Evolutionary conservation across 1,140 invertebrate species (phyloP).

Genomic region (Cherax destructor): DNA sequence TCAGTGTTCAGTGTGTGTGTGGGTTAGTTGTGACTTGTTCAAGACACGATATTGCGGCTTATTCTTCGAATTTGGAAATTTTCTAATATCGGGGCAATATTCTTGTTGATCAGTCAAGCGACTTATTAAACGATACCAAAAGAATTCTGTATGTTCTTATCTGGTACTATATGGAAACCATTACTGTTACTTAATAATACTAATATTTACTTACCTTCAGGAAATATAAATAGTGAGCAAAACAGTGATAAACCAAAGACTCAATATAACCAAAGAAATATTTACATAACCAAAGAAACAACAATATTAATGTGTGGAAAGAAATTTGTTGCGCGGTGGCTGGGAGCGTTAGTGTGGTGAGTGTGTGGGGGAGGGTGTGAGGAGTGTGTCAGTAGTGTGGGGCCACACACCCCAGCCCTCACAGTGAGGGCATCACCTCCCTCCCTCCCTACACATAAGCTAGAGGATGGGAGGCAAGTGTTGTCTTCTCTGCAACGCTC

Average conservation of each 20-base stretch:
- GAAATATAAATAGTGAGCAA: neutral
- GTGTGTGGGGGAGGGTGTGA: neutral
- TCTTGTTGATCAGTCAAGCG: no score
- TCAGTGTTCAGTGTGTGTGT: no score
- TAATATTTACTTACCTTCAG: neutral
- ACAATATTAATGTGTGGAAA: conserved; percentile 33
- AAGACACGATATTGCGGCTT: no score
- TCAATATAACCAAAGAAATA: conserved; percentile 23
- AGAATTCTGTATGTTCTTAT: no score
- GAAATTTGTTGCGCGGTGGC: neutral
- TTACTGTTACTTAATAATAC: no score
- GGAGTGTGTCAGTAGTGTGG: neutral
- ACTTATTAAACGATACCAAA: no score
- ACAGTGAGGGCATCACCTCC: neutral
- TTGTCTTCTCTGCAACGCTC: conserved; percentile 57
- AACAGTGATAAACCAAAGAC: conserved; percentile 41
- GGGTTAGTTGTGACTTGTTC: no score
- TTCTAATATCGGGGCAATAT: no score
- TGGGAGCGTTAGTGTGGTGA: neutral
- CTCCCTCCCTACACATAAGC: neutral
- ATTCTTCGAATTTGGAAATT: no score
- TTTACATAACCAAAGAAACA: neutral
- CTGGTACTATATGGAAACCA: no score
- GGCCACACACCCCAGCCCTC: neutral
- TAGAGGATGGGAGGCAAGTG: conserved; percentile 56